Base-by-base conservation (phyloP, 2,797 vertebrate species). In the Pampus argenteus region DNA sequence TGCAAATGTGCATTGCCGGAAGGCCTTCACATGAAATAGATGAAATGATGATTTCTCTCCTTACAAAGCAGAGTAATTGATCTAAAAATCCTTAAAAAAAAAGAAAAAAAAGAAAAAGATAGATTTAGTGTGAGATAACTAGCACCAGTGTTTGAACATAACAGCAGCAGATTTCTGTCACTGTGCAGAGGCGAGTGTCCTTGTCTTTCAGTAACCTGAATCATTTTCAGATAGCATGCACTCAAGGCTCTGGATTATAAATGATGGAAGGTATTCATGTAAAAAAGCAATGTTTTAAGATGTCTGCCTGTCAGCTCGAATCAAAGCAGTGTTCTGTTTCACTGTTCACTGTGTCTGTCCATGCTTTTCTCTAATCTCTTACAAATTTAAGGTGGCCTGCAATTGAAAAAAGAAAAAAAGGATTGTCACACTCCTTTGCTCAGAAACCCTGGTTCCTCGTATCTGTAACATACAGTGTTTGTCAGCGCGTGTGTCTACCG, bases 291-390 rank as follows among this genome's bases (percentile, higher is more conserved):
- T 66, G 72, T 61, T 79, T 68, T 76, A 45, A 69, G 74, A 23
- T 64, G 65, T 84, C 77, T 79, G 80, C 64, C 79, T 81, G 88
- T 89, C 86, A 79, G 69, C 72, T 83, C 54, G 60, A 87, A 89
- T 90, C 82, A 89, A 82, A 89, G 74, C 3, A 1, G n/a, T 60
- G 2, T 69, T 71, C 77, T 66, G 76, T 71, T 82, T 75, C 38
- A 29, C 34, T 38, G 58, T 74, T 74, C 22, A 26, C 9, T 5
- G 25, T 52, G 66, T 79, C 38, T 50, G 1, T 60, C 64, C 68
- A 18, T 0, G 44, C 71, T 70, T 20, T 40, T 36, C 50, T 61
- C 56, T 71, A 55, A 65, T 50, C 78, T 78, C 31, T 56, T 55
- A 56, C 57, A 71, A 62, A 76, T 54, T 59, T 57, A 51, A 56